phyloP scores from a whole-genome alignment of 2,113 vertebrate species.

The Eudyptes chrysolophus region DNA sequence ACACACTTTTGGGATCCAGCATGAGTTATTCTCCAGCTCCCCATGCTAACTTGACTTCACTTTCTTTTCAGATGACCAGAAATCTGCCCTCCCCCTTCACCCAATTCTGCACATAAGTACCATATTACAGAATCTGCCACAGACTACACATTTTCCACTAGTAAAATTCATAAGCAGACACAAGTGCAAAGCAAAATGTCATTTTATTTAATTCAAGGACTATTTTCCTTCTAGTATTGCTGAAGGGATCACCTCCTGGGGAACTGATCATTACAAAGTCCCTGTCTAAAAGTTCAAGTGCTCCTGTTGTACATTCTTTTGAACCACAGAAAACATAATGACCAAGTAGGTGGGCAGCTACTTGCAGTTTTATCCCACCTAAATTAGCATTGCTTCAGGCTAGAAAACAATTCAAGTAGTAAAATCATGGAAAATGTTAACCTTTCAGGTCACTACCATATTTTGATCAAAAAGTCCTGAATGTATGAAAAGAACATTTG shows the following conservation, averaged over 20 bases:
- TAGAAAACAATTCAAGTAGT: slow-evolving; percentile 72
- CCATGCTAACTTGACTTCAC: not conserved
- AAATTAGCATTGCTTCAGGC: slow-evolving; percentile 57
- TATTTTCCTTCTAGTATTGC: slow-evolving; percentile 69
- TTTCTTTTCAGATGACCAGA: not conserved
- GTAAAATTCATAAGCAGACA: slow-evolving; percentile 16
- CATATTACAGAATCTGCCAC: not conserved
- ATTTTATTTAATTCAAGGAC: slow-evolving; percentile 74
- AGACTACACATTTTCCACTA: not conserved
- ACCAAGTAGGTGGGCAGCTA: slow-evolving; percentile 55
- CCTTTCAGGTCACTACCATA: slow-evolving; percentile 67
- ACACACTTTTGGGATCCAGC: not conserved
- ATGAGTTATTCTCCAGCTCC: not conserved
- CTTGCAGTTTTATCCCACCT: slow-evolving; percentile 63
- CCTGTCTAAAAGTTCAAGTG: slow-evolving; percentile 70
- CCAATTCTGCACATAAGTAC: not conserved
- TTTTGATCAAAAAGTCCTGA: slow-evolving; percentile 68
- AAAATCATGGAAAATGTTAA: slow-evolving; percentile 69
- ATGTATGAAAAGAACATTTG: slow-evolving; percentile 57
- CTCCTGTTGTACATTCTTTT: slow-evolving; percentile 75
- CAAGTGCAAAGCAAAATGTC: slow-evolving; percentile 69
- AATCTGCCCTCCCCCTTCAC: not conserved
- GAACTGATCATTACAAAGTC: slow-evolving; percentile 67
- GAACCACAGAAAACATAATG: slow-evolving; percentile 61
- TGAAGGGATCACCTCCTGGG: slow-evolving; percentile 68